phyloP scores from a whole-genome alignment of 2,797 vertebrate genomes.

The Halcyon badia region DNA sequence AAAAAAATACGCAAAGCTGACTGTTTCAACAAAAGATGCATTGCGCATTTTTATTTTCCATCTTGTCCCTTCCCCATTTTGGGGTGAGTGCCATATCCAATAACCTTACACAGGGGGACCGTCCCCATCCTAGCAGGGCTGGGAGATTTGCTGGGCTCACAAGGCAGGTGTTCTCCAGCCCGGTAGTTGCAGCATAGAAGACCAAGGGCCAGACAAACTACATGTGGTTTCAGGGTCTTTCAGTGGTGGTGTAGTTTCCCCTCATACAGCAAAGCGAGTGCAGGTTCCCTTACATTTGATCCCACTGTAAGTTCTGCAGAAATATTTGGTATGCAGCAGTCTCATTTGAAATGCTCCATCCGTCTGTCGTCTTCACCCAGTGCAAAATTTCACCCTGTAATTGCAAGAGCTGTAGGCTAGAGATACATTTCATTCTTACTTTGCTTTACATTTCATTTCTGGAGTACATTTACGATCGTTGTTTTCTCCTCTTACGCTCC shows the following conservation, averaged over 20 bases:
- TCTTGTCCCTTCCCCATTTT: not conserved
- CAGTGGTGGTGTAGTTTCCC: accelerated
- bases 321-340: not conserved
- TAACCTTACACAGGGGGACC: not conserved
- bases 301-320: not conserved
- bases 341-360: not conserved
- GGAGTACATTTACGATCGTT: not conserved
- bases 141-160: not conserved
- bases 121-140: not conserved
- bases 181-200: accelerated
- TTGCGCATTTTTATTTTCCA: not conserved
- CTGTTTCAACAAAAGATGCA: not conserved
- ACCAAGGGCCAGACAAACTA: not conserved
- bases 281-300: not conserved
- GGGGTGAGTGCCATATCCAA: not conserved
- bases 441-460: not conserved
- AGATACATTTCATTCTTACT: not conserved
- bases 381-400: not conserved
- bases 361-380: not conserved
- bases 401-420: not conserved
- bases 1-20: not conserved
- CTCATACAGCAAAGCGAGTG: not conserved
- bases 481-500: not conserved
- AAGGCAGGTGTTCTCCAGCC: not conserved
- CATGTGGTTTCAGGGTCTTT: accelerated